Conservation (phyloP, 2,113 vertebrate species). For the Dermatemys mawii region DNA sequence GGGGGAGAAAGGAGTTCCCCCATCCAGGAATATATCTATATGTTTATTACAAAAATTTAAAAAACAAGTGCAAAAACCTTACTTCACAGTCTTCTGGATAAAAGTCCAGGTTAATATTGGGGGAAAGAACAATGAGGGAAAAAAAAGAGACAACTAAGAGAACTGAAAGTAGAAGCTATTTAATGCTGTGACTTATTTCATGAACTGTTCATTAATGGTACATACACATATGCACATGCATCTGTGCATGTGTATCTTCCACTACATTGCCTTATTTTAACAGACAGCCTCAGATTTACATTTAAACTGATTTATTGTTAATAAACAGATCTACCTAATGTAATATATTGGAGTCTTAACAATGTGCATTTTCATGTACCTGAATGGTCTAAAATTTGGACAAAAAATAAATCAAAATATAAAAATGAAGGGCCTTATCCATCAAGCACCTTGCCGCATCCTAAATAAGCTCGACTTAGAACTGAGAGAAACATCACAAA, state of each 20-base stretch:
- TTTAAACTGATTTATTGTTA: not conserved
- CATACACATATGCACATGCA: not conserved
- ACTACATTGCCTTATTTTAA: not conserved
- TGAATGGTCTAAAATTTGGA: too few species aligned
- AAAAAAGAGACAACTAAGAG: not conserved
- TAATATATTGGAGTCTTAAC: too few species aligned
- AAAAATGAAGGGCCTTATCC: too few species aligned
- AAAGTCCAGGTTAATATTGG: not conserved
- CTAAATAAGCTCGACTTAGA: not conserved
- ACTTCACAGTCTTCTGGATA: too few species aligned
- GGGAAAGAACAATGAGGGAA: not conserved
- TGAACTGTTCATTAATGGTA: not conserved
- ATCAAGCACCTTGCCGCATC: not conserved
- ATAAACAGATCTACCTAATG: too few species aligned
- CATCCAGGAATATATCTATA: too few species aligned
- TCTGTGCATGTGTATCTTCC: not conserved
- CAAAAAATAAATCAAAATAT: too few species aligned
- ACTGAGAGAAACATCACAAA: not conserved
- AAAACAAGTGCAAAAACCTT: too few species aligned
- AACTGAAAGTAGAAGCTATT: not conserved
- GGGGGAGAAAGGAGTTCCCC: too few species aligned
- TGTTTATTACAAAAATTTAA: too few species aligned
- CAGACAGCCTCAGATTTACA: not conserved
- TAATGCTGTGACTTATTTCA: not conserved
- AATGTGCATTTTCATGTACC: too few species aligned